A percentile compares a stretch with the other conserved stretches of the same genome.
These are phyloP conservation scores for Herpetotheres cachinnans DNA, from an alignment of 2,113 vertebrate species.

Conservation along the genomic window DNA sequence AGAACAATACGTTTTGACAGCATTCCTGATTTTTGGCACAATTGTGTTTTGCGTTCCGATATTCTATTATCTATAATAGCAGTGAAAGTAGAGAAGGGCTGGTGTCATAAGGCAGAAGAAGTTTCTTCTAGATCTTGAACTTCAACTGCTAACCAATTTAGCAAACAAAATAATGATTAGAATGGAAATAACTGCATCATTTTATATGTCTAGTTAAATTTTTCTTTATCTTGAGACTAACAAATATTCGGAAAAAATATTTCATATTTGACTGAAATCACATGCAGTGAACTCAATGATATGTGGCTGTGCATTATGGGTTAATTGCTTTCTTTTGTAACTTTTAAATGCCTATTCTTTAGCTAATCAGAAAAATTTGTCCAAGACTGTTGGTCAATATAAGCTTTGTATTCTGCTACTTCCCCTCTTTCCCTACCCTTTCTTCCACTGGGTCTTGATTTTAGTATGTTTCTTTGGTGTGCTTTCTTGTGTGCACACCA, in stretches of 20 bases:
- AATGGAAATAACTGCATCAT: background rate
- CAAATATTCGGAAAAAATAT: background rate
- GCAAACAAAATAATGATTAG: background rate
- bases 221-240: background rate
- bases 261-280: background rate
- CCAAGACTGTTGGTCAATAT: background rate
- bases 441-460: background rate
- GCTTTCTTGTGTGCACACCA: background rate
- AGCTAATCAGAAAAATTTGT: background rate
- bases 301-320: background rate
- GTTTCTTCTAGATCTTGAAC: background rate
- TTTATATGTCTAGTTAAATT: background rate
- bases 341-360: background rate
- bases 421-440: background rate
- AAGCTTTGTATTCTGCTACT: background rate
- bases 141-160: background rate
- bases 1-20: background rate
- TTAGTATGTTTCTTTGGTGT: background rate
- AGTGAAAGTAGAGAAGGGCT: background rate
- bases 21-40: background rate
- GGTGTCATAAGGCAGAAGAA: background rate
- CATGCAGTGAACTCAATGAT: background rate
- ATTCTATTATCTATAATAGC: background rate
- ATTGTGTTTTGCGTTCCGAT: background rate
- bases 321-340: background rate